These are phyloP conservation scores for Holothuria glaberrima DNA, from an alignment of 35 echinoderm and acorn worm species.

Conservation along the genomic window DNA sequence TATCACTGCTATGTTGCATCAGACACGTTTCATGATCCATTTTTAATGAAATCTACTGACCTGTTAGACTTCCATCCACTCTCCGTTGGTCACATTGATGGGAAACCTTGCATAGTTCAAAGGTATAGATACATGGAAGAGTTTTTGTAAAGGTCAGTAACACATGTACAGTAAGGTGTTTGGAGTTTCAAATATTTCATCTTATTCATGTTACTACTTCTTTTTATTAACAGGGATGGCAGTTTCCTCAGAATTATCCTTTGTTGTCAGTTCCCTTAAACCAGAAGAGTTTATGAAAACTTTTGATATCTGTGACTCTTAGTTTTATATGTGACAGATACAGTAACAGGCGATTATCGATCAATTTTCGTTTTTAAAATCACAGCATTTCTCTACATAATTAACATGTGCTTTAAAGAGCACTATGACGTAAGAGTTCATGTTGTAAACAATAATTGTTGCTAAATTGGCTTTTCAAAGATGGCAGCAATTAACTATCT, in stretches of 20 bases:
- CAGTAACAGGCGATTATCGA: neutral
- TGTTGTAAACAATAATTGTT: neutral
- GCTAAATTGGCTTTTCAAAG: neutral
- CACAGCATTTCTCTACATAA: neutral
- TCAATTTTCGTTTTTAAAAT: neutral
- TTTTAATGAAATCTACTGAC: neutral
- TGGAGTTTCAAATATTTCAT: no score
- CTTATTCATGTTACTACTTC: neutral
- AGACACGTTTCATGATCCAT: constrained; percentile 7
- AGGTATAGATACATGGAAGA: constrained; percentile 29
- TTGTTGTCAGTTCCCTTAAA: neutral
- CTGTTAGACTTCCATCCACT: constrained; percentile 20
- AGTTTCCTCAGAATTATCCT: neutral
- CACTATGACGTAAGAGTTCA: constrained; percentile 7
- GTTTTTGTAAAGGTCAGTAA: neutral
- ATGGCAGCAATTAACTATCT: neutral
- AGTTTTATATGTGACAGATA: neutral
- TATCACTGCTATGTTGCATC: constrained; percentile 39
- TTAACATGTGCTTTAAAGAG: neutral
- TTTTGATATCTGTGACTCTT: constrained; percentile 7
- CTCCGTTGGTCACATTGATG: neutral
- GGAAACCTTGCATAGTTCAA: neutral
- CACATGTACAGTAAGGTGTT: no score
- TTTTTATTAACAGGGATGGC: neutral
- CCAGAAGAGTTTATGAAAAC: neutral